phyloP scores from a whole-genome alignment of 2,888 invertebrate genomes.

The Sesia apiformis region DNA sequence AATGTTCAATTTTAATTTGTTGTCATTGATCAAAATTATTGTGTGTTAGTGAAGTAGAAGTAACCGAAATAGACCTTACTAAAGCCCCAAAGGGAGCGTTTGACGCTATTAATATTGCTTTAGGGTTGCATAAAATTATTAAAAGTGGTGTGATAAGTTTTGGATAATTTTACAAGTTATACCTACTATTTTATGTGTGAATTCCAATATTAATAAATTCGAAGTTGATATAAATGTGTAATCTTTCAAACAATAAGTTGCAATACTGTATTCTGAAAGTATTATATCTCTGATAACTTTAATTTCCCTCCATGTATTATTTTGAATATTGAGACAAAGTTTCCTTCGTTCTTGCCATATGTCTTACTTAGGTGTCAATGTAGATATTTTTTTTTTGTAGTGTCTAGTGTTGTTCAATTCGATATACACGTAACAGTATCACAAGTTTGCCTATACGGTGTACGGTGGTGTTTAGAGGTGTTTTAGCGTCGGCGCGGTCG shows the following conservation, averaged over 20 bases:
- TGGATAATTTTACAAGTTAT: slow-evolving; percentile 75
- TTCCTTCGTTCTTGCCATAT: slow-evolving; percentile 72
- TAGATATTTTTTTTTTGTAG: slow-evolving; percentile 55
- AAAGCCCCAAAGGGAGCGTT: slow-evolving; percentile 73
- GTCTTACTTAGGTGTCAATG: slow-evolving; percentile 65
- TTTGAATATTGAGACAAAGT: slow-evolving; percentile 52
- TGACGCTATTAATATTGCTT: slow-evolving; percentile 72
- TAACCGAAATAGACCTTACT: slow-evolving; percentile 68
- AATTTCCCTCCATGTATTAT: slow-evolving; percentile 37
- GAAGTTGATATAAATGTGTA: slow-evolving; percentile 32
- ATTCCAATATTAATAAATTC: slow-evolving; percentile 65
- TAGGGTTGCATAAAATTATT: slow-evolving; percentile 70
- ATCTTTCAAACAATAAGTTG: neutral
- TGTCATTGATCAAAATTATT: slow-evolving; percentile 73
- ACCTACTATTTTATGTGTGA: slow-evolving; percentile 66
- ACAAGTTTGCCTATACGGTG: slow-evolving; percentile 63
- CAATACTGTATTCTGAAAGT: slow-evolving; percentile 22
- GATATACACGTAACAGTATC: slow-evolving; percentile 65
- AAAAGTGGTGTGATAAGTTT: slow-evolving; percentile 74
- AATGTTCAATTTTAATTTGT: slow-evolving; percentile 69
- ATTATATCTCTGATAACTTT: slow-evolving; percentile 28
- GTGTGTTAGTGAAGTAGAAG: slow-evolving; percentile 70
- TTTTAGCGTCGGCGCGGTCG: slow-evolving; percentile 50
- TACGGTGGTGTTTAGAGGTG: slow-evolving; percentile 54
- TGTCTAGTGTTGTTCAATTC: slow-evolving; percentile 66